A percentile compares a stretch with the other conserved stretches of the same genome.
These are phyloP conservation scores for Drosophila grimshawi DNA, from an alignment of 1,140 invertebrate genomes.

Conservation along the genomic window DNA sequence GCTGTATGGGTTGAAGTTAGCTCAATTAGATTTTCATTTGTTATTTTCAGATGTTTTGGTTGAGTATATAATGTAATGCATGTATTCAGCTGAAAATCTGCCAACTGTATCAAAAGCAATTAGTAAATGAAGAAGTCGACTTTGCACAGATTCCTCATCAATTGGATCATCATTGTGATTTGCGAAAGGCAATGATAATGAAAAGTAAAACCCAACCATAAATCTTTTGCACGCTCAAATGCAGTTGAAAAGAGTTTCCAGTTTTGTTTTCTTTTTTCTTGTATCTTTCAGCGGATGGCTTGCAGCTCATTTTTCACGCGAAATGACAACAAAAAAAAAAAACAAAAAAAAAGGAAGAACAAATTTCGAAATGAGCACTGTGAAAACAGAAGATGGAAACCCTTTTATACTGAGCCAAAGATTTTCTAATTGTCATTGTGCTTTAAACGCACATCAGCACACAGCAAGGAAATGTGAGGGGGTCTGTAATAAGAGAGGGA, in stretches of 20 bases:
- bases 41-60: too few relatives aligned
- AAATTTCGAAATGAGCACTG: conserved; percentile 42
- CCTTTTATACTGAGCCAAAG: conserved; percentile 35
- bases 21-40: too few relatives aligned
- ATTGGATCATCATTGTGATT: conserved; percentile 27
- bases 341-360: not conserved
- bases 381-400: conserved; percentile 15
- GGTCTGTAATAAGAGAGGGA: not conserved
- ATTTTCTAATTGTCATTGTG: conserved; percentile 55
- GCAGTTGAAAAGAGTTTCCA: conserved; percentile 34
- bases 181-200: conserved; percentile 9
- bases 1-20: too few relatives aligned
- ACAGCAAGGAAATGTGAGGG: conserved; percentile 6
- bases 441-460: conserved; percentile 35
- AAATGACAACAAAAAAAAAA: conserved; percentile 4
- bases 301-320: conserved; percentile 49
- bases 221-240: conserved; percentile 44
- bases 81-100: too few relatives aligned
- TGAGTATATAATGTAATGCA: too few relatives aligned
- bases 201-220: conserved; percentile 34
- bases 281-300: not conserved
- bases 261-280: conserved; percentile 9
- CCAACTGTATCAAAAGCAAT: conserved; percentile 3
- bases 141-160: conserved; percentile 14
- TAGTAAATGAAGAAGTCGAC: conserved; percentile 32